Base-by-base conservation (phyloP, 1,140 invertebrate species). In the Copidosoma floridanum region DNA sequence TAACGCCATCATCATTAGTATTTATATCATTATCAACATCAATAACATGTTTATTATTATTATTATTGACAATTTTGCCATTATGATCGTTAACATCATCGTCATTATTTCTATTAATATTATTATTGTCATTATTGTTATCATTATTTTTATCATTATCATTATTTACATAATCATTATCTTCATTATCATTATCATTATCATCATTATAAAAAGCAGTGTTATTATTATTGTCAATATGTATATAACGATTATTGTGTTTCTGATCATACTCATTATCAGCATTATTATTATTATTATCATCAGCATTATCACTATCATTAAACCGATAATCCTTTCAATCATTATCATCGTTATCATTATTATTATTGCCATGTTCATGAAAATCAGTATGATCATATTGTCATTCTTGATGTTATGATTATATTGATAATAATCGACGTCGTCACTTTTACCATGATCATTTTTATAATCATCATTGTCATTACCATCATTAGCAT, bases 371-470 rank as follows among this genome's bases (percentile, higher is more conserved):
- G 24, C 24, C 21, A 48, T 48, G 14, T 21, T 48, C 21, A 48
- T 48, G 14, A 48, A 21, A 8, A 12, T 48, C 14, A 48, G 18
- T 23, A 48, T 12, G 7, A 48, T 48, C 14, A 23, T 48, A n/a
- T n/a, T 27, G 12, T 35, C 12, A 35, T 35, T 35, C 23, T 37
- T 44, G 59, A 20, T 35, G 27, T 23, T 20, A 60, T 40, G 24
- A 61, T 54, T 44, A 60, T 26, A n/a, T n/a, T n/a, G 18, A 23
- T 21, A 21, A 59, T 20, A 20, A 61, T 41, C 7, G 50, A 11
- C 20, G 20, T n/a, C 20, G n/a, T n/a, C 26, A 18, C 16, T 26
- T 21, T 43, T 16, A 16, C n/a, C n/a, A n/a, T 43, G 6, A 16
- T 16, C 18, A 16, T 21, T n/a, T 43, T 43, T 10, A 7, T 16